Base-by-base conservation (phyloP, 2,113 vertebrate species). In the Corythornis cristatus region DNA sequence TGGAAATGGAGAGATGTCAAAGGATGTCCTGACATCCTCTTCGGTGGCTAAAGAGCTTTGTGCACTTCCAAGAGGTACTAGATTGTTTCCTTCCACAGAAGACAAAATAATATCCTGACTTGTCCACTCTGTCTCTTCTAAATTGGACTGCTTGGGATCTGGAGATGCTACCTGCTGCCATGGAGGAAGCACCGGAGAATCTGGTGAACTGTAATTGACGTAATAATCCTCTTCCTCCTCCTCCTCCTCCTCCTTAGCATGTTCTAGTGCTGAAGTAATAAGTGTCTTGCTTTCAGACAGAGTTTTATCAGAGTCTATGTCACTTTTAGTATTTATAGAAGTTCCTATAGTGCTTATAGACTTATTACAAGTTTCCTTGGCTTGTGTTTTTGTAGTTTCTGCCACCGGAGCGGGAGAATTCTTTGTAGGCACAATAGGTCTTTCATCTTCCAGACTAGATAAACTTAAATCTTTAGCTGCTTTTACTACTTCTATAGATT, bases 111-210 rank as follows among this genome's bases (percentile, higher is more conserved):
- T 31, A 43, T 93, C 95, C 90, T 71, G 97, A 95, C 26, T 86
- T 80, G 42, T 93, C 88, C 93, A 95, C 19, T 95, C 96, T 50
- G 93, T 89, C 20, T 96, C 92, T 75, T 96, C 94, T 75, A 93
- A 91, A 78, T 62, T 74, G 84, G 97, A 80, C 28, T 94, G 93
- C 77, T 74, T 97, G 67, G 97, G 96, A 94, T 98, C 97, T 53
- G 94, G 94, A 74, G 98, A 98, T 68, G 82, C 60, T 64, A 96
- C 93, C 50, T 98, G 95, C 93, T 99, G 99, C 99, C 99, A 99
- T 42, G 98, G 97, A 28, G 98, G 97, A 93, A 99, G 95, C 40
- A 97, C 95, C 50, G 98, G 98, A 72, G 98, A 99, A 86, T 98
- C 98, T 76, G 98, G 98, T 79, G 98, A 98, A 78, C 95, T 96